Percentiles rank a stretch among this genome's conserved stretches.
These are phyloP conservation scores for Azorinus chamasolen DNA, from an alignment of 2,888 invertebrate species.

Conservation along the genomic window DNA sequence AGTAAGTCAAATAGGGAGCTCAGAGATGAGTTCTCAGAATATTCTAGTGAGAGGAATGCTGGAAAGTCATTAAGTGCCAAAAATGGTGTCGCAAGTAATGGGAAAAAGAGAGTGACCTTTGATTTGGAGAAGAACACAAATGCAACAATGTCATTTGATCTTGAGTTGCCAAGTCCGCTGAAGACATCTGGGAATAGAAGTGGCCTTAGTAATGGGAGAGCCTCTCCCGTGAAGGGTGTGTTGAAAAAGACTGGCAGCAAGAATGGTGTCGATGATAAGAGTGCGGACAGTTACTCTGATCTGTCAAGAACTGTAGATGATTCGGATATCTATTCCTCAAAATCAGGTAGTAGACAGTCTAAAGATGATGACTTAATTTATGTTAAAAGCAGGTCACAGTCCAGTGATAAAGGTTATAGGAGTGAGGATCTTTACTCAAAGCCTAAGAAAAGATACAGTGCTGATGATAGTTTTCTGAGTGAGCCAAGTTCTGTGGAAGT, in stretches of 20 bases:
- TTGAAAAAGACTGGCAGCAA: constrained; percentile 60
- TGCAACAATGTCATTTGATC: constrained; percentile 78
- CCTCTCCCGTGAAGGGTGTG: constrained; percentile 71
- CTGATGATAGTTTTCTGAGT: constrained; percentile 70
- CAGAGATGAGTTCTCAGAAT: constrained; percentile 33
- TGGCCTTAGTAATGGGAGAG: constrained; percentile 49
- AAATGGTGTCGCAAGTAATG: constrained; percentile 48
- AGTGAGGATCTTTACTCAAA: constrained; percentile 32
- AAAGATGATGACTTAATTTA: constrained; percentile 62
- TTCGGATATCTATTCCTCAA: constrained; percentile 52
- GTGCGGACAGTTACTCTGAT: constrained; percentile 57
- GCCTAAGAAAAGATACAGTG: constrained; percentile 51
- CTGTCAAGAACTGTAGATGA: constrained; percentile 70
- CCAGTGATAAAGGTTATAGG: constrained; percentile 29
- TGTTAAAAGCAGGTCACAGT: constrained; percentile 31
- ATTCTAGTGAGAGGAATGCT: constrained; percentile 40
- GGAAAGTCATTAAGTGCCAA: constrained; percentile 53
- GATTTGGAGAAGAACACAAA: constrained; percentile 68
- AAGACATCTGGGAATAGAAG: constrained; percentile 57
- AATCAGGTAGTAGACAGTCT: constrained; percentile 40
- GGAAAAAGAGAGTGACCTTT: constrained; percentile 77
- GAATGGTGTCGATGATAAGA: constrained; percentile 40
- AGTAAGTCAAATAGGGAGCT: constrained; percentile 28
- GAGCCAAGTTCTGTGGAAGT: constrained; percentile 63
- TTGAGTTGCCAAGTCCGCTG: constrained; percentile 80